Percentiles rank a stretch among this genome's conserved stretches.
phyloP scores from a whole-genome alignment of 53 echinoderm and acorn worm species.

The Holothuria scabra region DNA sequence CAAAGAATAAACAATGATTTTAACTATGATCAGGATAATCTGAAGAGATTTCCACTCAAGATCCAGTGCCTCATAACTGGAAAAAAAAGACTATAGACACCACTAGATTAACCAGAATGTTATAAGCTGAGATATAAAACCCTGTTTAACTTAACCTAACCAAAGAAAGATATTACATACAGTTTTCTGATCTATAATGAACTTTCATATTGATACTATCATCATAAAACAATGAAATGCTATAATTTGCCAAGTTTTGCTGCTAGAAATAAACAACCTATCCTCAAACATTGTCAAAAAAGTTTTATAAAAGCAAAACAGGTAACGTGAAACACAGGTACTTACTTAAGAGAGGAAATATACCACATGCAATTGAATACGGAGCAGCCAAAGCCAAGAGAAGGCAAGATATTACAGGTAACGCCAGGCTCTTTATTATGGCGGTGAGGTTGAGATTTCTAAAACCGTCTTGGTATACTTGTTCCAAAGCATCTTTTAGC shows the following conservation, averaged over 20 bases:
- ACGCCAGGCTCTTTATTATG: slow-evolving; percentile 76
- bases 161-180: too few species aligned
- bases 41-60: too few species aligned
- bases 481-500: slow-evolving; percentile 93
- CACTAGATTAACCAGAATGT: too few species aligned
- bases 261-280: too few species aligned
- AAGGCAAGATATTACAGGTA: slow-evolving; percentile 84
- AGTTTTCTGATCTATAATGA: too few species aligned
- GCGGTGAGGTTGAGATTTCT: slow-evolving; percentile 84
- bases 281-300: not conserved
- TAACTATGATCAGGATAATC: too few species aligned
- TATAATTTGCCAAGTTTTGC: not conserved
- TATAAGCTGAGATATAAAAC: too few species aligned
- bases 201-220: too few species aligned
- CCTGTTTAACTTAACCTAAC: too few species aligned
- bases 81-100: too few species aligned
- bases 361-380: slow-evolving; percentile 76
- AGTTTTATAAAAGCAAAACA: not conserved
- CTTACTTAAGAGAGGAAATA: slow-evolving; percentile 88
- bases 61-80: too few species aligned
- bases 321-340: not conserved
- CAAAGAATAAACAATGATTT: too few species aligned
- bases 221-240: not conserved
- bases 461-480: slow-evolving; percentile 98
- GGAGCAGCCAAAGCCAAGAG: slow-evolving; percentile 80